A percentile compares a stretch with the other conserved stretches of the same genome.
phyloP scores from a whole-genome alignment of 2,113 vertebrate species.

The Sciurus niger region DNA sequence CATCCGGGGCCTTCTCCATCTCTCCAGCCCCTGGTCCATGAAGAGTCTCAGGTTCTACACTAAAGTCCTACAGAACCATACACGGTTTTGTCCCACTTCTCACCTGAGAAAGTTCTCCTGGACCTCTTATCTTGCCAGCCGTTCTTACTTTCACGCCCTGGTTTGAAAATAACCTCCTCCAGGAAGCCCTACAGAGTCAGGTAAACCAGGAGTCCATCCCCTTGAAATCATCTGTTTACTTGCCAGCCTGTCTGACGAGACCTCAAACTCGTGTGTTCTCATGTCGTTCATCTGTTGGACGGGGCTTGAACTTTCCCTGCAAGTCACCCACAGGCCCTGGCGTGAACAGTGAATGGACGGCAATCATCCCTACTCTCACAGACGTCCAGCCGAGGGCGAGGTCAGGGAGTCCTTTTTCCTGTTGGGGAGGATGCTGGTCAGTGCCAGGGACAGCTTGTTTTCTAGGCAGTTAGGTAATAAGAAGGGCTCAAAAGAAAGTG shows the following conservation, averaged over 20 bases:
- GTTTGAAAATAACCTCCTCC: neutral
- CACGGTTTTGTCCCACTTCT: neutral
- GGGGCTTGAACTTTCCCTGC: neutral
- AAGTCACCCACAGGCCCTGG: neutral
- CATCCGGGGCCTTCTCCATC: neutral
- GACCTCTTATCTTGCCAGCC: neutral
- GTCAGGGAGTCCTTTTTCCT: neutral
- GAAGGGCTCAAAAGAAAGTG: no score
- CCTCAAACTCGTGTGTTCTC: neutral
- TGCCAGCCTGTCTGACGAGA: neutral
- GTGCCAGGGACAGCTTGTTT: no score
- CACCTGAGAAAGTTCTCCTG: neutral
- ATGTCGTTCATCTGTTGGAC: neutral
- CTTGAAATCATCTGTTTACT: neutral
- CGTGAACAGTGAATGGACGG: neutral
- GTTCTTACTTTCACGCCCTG: neutral
- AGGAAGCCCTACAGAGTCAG: neutral
- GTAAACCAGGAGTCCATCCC: no score
- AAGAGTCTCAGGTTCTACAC: neutral
- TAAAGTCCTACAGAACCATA: neutral
- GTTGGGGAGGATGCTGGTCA: no score
- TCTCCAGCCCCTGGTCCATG: neutral
- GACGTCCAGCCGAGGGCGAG: neutral
- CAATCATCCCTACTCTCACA: neutral
- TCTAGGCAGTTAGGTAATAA: no score